These are phyloP conservation scores for Oligia latruncula DNA, from an alignment of 2,888 invertebrate genomes.

Conservation along the genomic window DNA sequence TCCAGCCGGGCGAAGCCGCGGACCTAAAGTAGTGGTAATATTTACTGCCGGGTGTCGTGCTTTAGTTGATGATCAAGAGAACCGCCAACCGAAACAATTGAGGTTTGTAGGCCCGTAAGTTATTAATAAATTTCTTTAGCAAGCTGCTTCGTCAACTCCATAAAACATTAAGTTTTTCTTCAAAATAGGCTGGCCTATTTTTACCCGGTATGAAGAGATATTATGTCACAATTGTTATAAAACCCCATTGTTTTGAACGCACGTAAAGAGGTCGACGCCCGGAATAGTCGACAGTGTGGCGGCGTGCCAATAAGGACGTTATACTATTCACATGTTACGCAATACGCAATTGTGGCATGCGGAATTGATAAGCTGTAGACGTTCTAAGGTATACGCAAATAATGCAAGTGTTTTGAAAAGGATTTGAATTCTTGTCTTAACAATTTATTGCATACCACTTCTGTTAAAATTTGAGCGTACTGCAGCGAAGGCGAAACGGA, in stretches of 20 bases:
- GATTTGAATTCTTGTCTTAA: not conserved
- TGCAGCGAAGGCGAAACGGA: not conserved
- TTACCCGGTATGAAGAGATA: slow-evolving; percentile 29
- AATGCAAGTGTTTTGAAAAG: not conserved
- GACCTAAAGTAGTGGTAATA: no score
- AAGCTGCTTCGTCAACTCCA: not conserved
- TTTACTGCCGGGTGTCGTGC: not conserved
- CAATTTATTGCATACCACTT: not conserved
- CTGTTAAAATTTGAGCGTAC: not conserved
- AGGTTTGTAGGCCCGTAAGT: not conserved
- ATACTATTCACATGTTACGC: slow-evolving; percentile 77
- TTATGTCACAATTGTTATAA: slow-evolving; percentile 71
- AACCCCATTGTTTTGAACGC: slow-evolving; percentile 79
- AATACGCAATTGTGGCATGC: slow-evolving; percentile 68
- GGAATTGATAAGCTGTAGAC: slow-evolving; percentile 61
- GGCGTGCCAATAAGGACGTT: slow-evolving; percentile 79
- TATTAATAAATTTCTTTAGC: not conserved
- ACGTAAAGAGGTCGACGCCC: slow-evolving; percentile 80
- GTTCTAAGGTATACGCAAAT: slow-evolving; percentile 14
- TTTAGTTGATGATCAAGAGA: not conserved
- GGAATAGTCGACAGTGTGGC: slow-evolving; percentile 80
- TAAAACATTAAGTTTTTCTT: slow-evolving; percentile 9
- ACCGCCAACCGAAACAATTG: not conserved
- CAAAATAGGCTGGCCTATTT: slow-evolving; percentile 40
- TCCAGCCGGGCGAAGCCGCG: no score